A percentile compares a stretch with the other conserved stretches of the same genome.
Evolutionary conservation across 2,888 invertebrate genomes (phyloP).

Genomic region (Orthosia incerta): DNA sequence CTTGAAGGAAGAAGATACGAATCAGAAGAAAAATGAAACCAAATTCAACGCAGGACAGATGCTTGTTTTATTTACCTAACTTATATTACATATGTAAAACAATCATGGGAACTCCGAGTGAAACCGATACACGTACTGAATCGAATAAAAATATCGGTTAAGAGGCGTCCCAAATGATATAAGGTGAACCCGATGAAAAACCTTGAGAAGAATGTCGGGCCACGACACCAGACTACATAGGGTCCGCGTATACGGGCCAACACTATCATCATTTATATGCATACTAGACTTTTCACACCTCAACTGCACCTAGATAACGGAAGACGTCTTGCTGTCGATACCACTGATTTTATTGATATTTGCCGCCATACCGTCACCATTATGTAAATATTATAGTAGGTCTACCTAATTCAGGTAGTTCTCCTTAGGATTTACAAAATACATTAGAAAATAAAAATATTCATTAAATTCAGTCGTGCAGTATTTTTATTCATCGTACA

Average conservation of each 20-base stretch:
- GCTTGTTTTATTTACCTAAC: conserved; percentile 20
- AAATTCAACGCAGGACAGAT: neutral
- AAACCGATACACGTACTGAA: conserved; percentile 47
- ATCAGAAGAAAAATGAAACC: neutral
- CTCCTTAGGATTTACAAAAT: conserved; percentile 11
- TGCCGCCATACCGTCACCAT: conserved; percentile 8
- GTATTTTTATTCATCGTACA: conserved; percentile 37
- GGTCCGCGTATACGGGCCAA: neutral
- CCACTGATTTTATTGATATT: conserved; percentile 14
- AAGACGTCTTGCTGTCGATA: neutral
- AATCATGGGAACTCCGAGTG: conserved; percentile 9
- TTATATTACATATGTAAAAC: conserved; percentile 22
- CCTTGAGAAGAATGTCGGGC: conserved; percentile 64
- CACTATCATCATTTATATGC: neutral
- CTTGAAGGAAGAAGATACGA: conserved; percentile 1
- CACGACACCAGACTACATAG: conserved; percentile 20
- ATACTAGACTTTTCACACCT: conserved; percentile 32
- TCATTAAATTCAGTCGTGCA: conserved; percentile 39
- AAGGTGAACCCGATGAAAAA: conserved; percentile 33
- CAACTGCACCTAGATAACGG: conserved; percentile 15
- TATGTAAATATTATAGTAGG: conserved; percentile 41
- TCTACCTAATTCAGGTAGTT: neutral
- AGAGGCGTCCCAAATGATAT: conserved; percentile 34
- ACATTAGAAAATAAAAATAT: conserved; percentile 18
- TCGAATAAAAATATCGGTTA: conserved; percentile 58